A percentile compares a stretch with the other conserved stretches of the same genome.
These are phyloP conservation scores for Epicampocera succincta DNA, from an alignment of 2,888 invertebrate genomes.

Conservation along the genomic window DNA sequence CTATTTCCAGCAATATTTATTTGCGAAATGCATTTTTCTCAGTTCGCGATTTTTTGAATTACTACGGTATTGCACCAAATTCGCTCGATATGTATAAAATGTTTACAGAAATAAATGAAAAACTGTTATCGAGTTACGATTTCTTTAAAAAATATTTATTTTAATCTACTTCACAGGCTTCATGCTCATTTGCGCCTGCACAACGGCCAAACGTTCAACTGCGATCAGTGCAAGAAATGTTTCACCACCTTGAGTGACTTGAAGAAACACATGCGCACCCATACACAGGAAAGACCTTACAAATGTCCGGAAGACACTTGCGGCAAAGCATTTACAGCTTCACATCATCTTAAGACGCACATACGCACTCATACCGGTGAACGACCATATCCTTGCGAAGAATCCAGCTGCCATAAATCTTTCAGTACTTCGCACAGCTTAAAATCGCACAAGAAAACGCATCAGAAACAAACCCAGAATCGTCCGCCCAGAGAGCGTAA, in stretches of 20 bases:
- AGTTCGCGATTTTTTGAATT: no score
- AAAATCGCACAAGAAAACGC: constrained; percentile 89
- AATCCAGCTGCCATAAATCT: constrained; percentile 87
- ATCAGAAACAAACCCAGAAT: constrained; percentile 82
- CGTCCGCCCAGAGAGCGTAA: constrained; percentile 66
- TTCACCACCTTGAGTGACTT: constrained; percentile 97
- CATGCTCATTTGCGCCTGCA: constrained; percentile 95
- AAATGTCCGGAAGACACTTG: constrained; percentile 92
- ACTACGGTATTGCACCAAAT: no score
- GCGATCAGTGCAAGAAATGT: constrained; percentile 92
- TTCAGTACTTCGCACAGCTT: constrained; percentile 93
- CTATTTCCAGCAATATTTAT: no score
- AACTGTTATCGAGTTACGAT: no score
- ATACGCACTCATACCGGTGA: constrained; percentile 88
- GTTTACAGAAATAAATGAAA: no score
- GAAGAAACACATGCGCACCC: constrained; percentile 95
- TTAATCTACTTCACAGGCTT: constrained; percentile 82
- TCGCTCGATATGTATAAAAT: no score
- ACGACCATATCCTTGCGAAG: constrained; percentile 89
- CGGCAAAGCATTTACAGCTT: constrained; percentile 95
- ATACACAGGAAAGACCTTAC: constrained; percentile 94
- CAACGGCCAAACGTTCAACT: constrained; percentile 97
- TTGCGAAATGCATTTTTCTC: no score
- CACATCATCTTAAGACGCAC: constrained; percentile 96
- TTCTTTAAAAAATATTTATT: neutral